A percentile compares a stretch with the other conserved stretches of the same genome.
Conservation (phyloP, 2,797 vertebrate species). For the Bradypus variegatus region DNA sequence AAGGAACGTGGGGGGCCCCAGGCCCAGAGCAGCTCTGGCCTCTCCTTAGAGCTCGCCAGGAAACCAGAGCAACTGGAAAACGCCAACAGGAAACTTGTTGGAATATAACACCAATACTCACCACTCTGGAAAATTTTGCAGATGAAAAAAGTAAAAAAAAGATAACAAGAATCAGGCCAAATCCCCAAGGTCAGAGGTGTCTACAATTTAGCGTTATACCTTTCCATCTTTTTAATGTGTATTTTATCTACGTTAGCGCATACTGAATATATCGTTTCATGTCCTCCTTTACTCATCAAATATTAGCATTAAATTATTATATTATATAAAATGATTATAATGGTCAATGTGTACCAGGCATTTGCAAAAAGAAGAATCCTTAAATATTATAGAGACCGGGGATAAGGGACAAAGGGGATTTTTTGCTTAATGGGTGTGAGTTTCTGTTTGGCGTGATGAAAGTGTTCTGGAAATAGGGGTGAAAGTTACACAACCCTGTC, state of each 20-base stretch:
- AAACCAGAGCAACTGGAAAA: background rate
- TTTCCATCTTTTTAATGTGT: background rate
- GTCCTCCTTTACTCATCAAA: background rate
- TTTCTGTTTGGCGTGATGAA: too few relatives aligned
- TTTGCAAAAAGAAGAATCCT: background rate
- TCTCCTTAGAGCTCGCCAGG: background rate
- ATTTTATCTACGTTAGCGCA: background rate
- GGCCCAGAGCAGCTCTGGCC: background rate
- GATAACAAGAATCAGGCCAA: background rate
- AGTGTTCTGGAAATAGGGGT: too few relatives aligned
- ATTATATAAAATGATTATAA: background rate
- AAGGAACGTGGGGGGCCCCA: background rate
- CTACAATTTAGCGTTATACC: fast-evolving
- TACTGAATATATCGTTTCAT: too few relatives aligned
- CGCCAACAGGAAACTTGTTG: background rate
- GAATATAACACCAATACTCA: background rate
- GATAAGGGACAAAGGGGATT: too few relatives aligned
- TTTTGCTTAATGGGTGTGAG: too few relatives aligned
- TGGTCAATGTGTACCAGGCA: background rate
- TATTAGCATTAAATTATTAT: background rate
- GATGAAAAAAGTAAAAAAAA: too few relatives aligned
- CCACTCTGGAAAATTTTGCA: background rate
- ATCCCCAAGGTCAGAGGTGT: background rate
- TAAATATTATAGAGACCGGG: background rate
- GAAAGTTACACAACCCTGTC: too few relatives aligned